Conservation (phyloP, 2,113 vertebrate species). For the Calidris pugnax region DNA sequence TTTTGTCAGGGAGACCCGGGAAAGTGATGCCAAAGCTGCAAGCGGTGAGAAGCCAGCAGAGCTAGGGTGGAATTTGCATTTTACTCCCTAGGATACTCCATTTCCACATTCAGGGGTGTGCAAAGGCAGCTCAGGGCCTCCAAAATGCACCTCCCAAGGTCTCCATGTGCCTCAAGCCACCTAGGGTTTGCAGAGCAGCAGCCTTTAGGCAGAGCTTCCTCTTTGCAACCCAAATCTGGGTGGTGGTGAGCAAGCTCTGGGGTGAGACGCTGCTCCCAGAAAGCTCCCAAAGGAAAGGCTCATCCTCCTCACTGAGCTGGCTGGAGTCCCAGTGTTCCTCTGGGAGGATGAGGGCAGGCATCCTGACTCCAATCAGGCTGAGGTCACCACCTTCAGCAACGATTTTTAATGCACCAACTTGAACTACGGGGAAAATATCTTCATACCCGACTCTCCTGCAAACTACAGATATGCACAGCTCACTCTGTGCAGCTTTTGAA, state of each 20-base stretch:
- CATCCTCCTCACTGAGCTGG: not conserved
- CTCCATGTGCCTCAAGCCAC: not conserved
- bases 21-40: not conserved
- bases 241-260: not conserved
- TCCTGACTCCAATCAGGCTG: not conserved
- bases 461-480: not conserved
- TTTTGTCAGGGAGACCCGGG: not conserved
- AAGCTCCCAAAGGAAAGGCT: not conserved
- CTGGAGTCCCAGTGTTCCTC: not conserved
- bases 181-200: not conserved
- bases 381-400: not conserved
- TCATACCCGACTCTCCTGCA: not conserved
- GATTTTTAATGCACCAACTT: not conserved
- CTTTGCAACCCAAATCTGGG: not conserved
- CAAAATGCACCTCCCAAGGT: not conserved
- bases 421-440: not conserved
- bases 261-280: not conserved
- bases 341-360: not conserved
- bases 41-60: fast-evolving
- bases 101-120: not conserved
- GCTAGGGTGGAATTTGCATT: not conserved
- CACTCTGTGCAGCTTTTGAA: not conserved
- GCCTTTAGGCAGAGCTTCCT: not conserved
- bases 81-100: not conserved
- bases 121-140: not conserved